Evolutionary conservation across 2,113 vertebrate genomes (phyloP), one percentile per base, ranked within the genome.

Genomic region (Pseudonaja textilis): DNA sequence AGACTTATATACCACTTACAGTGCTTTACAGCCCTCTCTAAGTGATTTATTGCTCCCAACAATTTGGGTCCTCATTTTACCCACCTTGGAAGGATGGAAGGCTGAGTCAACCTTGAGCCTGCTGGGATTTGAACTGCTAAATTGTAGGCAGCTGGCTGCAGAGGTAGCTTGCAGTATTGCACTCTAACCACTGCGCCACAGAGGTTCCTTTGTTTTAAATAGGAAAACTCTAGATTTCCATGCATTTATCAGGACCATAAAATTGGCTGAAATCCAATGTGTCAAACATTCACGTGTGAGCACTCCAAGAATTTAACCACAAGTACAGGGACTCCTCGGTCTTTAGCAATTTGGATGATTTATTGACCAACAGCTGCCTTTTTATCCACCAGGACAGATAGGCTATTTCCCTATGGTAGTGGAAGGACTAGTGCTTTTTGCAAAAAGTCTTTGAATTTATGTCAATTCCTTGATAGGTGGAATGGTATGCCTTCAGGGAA

Each of bases 171-270:
- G 47, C 47, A 47, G 47, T 47, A 47, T 8, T 47, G 47, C 7
- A 47, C 47, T 47, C 5, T 47, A 47, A 47, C 47, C 47, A 47
- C 45, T 45, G 45, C 5, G 5, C 45, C 45, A 47, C 47, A 47
- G 47, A 47, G 47, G 6, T 47, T 47, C 5, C 47, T 47, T 47
- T 47, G 7, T 47, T 47, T 47, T 45, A 45, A 45, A 45, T 45
- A 50, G 93, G 87, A 85, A 96, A 97, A 94, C 81, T 91, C 55
- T 93, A 85, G 42, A 93, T 97, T 96, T 92, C 7, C 93, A 90
- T 85, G 64, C 59, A 86, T 1, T 90, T 89, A 91, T 52, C 93
- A 91, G 92, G 95, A 92, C 69, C 59, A 86, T 90, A 94, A 95
- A 59, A 94, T 95, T 95, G 96, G 54, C 57, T 59, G 93, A 96